Evolutionary conservation across 2,797 vertebrate species (phyloP).

Genomic region (Hoplostethus mediterraneus): DNA sequence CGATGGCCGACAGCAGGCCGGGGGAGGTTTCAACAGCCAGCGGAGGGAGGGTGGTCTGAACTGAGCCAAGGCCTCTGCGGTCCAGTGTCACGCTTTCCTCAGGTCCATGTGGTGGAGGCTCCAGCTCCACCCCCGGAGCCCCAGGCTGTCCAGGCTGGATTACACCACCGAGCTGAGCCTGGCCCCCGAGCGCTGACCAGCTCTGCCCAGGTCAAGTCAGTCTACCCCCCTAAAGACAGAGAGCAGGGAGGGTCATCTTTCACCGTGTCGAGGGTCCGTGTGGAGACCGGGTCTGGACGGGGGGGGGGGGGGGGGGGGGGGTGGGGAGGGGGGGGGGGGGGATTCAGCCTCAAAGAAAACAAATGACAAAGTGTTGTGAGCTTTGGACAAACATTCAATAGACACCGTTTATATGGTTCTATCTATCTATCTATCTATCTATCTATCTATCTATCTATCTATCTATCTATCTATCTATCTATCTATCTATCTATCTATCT

Average conservation of each 20-base stretch:
- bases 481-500: no score
- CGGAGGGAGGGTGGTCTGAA: not conserved
- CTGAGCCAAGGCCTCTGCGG: not conserved
- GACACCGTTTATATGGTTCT: no score
- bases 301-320: no score
- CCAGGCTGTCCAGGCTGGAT: not conserved
- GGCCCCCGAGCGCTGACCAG: not conserved
- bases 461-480: no score
- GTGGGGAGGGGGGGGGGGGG: no score
- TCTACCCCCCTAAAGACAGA: slow-evolving; percentile 42
- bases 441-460: not conserved
- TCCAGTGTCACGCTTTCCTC: not conserved
- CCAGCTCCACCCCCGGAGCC: not conserved
- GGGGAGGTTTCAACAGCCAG: not conserved
- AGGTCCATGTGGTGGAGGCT: not conserved
- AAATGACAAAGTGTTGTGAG: slow-evolving; percentile 50
- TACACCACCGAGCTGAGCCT: not conserved
- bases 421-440: not conserved
- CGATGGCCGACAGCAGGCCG: no score
- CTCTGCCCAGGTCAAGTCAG: slow-evolving; percentile 10
- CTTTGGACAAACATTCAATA: slow-evolving; percentile 27
- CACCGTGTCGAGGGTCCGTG: slow-evolving; percentile 26
- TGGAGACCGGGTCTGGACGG: slow-evolving; percentile 24
- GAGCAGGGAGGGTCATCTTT: slow-evolving; percentile 28
- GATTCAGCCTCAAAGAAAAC: slow-evolving; percentile 40